Evolutionary conservation across 2,113 vertebrate species (phyloP).

Genomic region (Labeo rohita): DNA sequence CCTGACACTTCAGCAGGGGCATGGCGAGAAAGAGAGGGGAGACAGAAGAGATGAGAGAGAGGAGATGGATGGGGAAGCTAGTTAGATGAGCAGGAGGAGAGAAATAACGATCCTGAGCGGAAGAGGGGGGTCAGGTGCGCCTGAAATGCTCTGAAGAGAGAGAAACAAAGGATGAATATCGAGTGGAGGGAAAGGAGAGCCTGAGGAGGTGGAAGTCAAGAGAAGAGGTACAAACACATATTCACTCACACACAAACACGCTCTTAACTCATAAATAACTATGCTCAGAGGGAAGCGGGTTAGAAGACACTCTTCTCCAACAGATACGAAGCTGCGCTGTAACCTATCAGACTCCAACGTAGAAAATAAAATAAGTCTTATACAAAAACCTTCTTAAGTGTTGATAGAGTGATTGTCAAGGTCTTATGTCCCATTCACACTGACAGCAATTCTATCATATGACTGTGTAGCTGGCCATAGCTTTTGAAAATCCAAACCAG

Average conservation of each 20-base stretch:
- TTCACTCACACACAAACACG: constrained; percentile 14
- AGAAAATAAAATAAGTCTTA: constrained; percentile 1
- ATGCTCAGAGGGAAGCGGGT: constrained; percentile 19
- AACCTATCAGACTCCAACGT: not conserved
- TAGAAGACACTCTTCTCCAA: constrained; percentile 18
- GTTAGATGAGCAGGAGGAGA: constrained; percentile 32
- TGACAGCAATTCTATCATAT: not conserved
- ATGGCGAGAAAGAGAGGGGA: constrained; percentile 9
- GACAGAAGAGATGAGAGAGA: not conserved
- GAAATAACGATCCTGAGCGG: constrained; percentile 30
- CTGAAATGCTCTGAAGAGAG: constrained; percentile 12
- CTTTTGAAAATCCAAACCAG: not conserved
- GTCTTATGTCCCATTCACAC: not conserved
- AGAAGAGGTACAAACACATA: constrained; percentile 17
- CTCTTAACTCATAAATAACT: constrained; percentile 36
- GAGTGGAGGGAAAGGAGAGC: constrained; percentile 26
- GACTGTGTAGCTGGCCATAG: not conserved
- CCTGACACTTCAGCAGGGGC: constrained; percentile 19
- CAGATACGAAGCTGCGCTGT: not conserved
- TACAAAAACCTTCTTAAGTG: not conserved
- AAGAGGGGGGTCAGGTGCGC: constrained; percentile 20
- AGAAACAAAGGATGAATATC: constrained; percentile 40
- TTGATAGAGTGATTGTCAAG: not conserved
- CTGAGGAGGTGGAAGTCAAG: constrained; percentile 36
- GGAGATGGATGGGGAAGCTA: constrained; percentile 9